phyloP scores from a whole-genome alignment of 2,113 vertebrate species.

The Grammomys surdaster region DNA sequence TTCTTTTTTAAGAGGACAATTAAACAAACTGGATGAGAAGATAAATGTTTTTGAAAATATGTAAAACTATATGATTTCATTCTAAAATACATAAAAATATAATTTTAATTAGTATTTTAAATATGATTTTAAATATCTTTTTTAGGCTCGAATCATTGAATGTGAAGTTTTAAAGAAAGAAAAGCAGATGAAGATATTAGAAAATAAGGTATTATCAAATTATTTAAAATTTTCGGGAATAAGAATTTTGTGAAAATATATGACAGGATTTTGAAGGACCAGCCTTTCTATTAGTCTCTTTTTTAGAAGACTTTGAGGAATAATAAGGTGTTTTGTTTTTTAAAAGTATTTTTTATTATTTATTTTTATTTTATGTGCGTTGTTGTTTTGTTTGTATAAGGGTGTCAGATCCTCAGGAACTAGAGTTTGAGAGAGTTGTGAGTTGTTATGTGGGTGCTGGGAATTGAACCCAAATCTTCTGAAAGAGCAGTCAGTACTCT shows the following conservation, averaged over 20 bases:
- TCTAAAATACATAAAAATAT: conserved; percentile 57
- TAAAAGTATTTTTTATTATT: too few relatives aligned
- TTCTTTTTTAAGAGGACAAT: neutral
- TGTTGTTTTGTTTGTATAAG: too few relatives aligned
- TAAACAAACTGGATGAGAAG: conserved; percentile 20
- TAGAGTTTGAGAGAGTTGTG: too few relatives aligned
- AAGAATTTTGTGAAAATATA: conserved; percentile 24
- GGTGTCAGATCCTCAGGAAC: too few relatives aligned
- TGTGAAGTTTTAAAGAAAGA: conserved; percentile 89
- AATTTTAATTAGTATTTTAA: conserved; percentile 66
- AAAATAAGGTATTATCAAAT: conserved; percentile 89
- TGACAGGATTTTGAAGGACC: conserved; percentile 24
- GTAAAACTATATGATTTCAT: conserved; percentile 61
- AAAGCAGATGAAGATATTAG: conserved; percentile 89
- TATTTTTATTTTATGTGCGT: too few relatives aligned
- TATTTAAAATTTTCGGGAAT: conserved; percentile 50
- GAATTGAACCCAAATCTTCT: too few relatives aligned
- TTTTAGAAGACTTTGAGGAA: conserved; percentile 44
- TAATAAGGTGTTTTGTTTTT: conserved; percentile 32
- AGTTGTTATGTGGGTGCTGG: too few relatives aligned
- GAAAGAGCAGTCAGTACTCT: too few relatives aligned
- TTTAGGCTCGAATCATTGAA: conserved; percentile 87
- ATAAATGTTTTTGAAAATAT: conserved; percentile 60
- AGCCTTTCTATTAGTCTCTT: conserved; percentile 9
- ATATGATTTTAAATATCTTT: conserved; percentile 70